Conservation (phyloP, 2,888 invertebrate species). For the Odontomyia ornata region DNA sequence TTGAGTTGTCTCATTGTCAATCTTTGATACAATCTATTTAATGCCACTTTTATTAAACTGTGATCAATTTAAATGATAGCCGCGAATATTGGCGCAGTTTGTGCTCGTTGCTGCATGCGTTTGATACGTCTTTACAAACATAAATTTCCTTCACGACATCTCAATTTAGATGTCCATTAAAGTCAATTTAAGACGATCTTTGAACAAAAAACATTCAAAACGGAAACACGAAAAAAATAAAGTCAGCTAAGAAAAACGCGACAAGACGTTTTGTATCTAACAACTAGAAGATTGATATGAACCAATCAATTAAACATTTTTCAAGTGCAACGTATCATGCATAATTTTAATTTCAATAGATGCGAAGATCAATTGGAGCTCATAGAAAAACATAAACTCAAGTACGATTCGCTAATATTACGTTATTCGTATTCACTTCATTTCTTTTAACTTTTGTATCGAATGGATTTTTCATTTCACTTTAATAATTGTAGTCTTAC, state of each 20-base stretch:
- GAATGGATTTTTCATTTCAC: neutral
- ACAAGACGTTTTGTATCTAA: neutral
- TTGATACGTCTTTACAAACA: constrained; percentile 7
- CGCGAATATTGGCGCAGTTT: neutral
- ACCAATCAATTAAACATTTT: neutral
- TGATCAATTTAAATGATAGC: neutral
- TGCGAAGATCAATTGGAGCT: neutral
- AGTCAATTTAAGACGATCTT: constrained; percentile 23
- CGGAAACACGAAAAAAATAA: neutral
- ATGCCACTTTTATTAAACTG: neutral
- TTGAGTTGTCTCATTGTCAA: constrained; percentile 1
- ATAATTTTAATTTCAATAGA: neutral
- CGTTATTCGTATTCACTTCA: too few relatives aligned
- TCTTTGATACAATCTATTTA: neutral
- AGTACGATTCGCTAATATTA: neutral
- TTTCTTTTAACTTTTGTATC: neutral
- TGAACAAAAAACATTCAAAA: neutral
- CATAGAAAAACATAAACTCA: neutral
- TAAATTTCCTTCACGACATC: constrained; percentile 22
- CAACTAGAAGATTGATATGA: constrained; percentile 15
- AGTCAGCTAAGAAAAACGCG: neutral
- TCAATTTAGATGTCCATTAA: constrained; percentile 35
- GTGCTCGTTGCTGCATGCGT: neutral
- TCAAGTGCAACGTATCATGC: constrained; percentile 7
- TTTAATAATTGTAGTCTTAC: neutral